Evolutionary conservation across 2,888 invertebrate species (phyloP).

Genomic region (Deroplatys truncata): DNA sequence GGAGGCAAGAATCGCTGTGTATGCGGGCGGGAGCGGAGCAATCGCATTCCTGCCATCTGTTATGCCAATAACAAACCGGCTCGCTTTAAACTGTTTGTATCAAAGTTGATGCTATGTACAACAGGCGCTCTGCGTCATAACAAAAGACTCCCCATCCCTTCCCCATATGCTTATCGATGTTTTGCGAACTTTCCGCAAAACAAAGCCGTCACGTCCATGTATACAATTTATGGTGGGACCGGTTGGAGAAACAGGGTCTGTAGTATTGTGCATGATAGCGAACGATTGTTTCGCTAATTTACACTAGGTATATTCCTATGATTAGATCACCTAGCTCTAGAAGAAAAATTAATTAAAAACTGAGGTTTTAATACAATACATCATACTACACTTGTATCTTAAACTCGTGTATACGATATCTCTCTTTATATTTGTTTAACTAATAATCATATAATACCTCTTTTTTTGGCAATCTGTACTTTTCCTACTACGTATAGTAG

Average conservation of each 20-base stretch:
- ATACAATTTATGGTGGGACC: not conserved
- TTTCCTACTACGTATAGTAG: no score
- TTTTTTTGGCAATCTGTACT: no score
- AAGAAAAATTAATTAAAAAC: no score
- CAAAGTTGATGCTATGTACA: not conserved
- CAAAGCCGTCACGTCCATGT: not conserved
- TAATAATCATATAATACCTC: no score
- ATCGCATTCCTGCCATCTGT: conserved; percentile 1
- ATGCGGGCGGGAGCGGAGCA: no score
- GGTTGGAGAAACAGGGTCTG: not conserved
- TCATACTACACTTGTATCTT: no score
- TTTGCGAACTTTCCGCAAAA: not conserved
- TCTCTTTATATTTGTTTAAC: no score
- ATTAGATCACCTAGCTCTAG: no score
- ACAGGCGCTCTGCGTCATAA: not conserved
- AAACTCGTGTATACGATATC: no score
- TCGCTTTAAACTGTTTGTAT: not conserved
- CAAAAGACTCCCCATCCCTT: not conserved
- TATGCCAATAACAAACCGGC: not conserved
- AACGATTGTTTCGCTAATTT: no score
- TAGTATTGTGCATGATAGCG: not conserved
- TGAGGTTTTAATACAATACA: no score
- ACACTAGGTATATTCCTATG: no score
- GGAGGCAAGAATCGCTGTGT: not conserved
- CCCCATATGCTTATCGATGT: not conserved